Percentiles rank a stretch among this genome's conserved stretches.
Conservation (phyloP, 2,113 vertebrate genomes). For the Calyptomena viridis region DNA sequence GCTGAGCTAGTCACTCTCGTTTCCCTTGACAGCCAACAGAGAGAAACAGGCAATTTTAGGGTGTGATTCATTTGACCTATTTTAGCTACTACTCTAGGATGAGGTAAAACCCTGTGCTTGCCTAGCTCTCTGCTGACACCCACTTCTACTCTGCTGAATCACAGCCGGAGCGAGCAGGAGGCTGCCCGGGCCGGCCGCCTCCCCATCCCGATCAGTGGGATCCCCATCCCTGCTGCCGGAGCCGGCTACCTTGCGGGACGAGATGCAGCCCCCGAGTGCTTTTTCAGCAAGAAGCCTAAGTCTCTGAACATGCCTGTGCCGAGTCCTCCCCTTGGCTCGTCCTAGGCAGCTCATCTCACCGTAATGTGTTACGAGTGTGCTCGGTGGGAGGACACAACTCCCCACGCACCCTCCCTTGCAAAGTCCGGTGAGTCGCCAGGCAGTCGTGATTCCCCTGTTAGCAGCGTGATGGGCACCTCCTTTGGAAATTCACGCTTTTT, state of each 20-base stretch:
- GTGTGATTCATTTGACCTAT: slow-evolving; percentile 69
- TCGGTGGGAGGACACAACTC: not conserved
- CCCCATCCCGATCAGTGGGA: not conserved
- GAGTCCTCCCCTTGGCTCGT: not conserved
- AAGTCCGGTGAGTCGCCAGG: rapidly evolving
- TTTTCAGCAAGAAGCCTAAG: not conserved
- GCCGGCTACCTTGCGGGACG: not conserved
- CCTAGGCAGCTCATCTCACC: not conserved
- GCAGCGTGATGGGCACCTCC: not conserved
- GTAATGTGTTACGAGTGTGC: not conserved
- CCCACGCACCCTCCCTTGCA: not conserved
- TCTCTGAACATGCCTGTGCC: not conserved
- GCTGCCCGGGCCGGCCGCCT: not conserved
- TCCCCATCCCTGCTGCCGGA: not conserved
- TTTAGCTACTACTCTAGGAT: slow-evolving; percentile 56
- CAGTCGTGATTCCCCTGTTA: not conserved
- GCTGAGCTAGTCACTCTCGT: slow-evolving; percentile 30
- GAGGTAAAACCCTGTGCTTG: slow-evolving; percentile 34
- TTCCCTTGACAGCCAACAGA: slow-evolving; percentile 48
- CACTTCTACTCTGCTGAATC: not conserved
- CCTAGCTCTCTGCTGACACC: slow-evolving; percentile 61
- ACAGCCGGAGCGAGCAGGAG: not conserved
- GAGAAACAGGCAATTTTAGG: slow-evolving; percentile 56
- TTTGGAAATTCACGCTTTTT: not conserved
- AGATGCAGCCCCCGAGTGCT: not conserved